Base-by-base conservation (phyloP, 2,797 vertebrate genomes). In the Hyperoplus lanceolatus region DNA sequence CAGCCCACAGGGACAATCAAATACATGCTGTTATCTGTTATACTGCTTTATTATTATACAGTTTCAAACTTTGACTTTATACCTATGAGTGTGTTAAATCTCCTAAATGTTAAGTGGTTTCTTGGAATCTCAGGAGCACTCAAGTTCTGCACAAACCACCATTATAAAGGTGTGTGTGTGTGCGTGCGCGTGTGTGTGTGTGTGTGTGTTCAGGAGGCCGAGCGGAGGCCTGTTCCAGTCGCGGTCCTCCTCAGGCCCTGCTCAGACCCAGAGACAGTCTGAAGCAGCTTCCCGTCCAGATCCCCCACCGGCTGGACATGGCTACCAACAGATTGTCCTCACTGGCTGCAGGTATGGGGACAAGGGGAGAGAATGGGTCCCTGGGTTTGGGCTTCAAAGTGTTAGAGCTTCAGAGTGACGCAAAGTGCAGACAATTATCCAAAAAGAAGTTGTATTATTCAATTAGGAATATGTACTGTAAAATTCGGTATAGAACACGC, bases 181-280 rank as follows among this genome's bases (percentile, higher is more conserved):
- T 64, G 18, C 5, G 8, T 10, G 6, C 48, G 9, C 21, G 38
- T 59, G 18, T 29, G 8, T 68, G 8, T 63, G 41, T 59, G 10
- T 15, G n/a, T 48, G 12, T 74, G 14, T 71, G 36, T 64, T 36
- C 74, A 99, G 98, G 97, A 56, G 96, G 96, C 0, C 50, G 65
- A 38, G 63, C n/a, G 0, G 71, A 89, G 0, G 82, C 90, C 0
- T 96, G 95, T 50, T 91, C 81, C 66, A 91, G 96, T 49, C 79
- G 3, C 0, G 96, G 97, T 0, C 88, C 93, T 3, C 95, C 96
- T 0, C 95, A 93, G 87, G 94, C 94, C 70, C 95, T 99, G 14
- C 94, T 94, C 3, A 91, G 84, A 75, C 92, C 95, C 0, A 46
- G 39, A 0, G 87, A 95, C 8, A 93, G 95, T 60, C 92, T 97